Percentiles rank a stretch among this genome's conserved stretches.
phyloP scores from a whole-genome alignment of 2,888 invertebrate genomes.

The Mythimna ferrago region DNA sequence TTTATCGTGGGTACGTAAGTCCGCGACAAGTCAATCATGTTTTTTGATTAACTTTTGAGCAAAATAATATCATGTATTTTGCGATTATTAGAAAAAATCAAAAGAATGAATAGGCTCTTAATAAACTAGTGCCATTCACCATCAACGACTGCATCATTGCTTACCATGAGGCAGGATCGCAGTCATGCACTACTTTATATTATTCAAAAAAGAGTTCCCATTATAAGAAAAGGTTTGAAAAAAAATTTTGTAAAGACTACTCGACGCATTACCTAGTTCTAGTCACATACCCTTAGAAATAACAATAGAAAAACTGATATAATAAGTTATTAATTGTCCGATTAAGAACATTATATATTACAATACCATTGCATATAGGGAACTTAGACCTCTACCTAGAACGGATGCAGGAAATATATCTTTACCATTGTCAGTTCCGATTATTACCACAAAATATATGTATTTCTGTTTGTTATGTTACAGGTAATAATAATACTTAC shows the following conservation, averaged over 20 bases:
- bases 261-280: slow-evolving; percentile 23
- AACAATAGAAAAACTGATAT: slow-evolving; percentile 59
- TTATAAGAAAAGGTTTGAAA: too few species aligned
- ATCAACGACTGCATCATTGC: too few species aligned
- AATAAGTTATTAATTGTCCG: slow-evolving; percentile 51
- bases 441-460: slow-evolving; percentile 9
- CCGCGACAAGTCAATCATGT: background rate
- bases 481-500: too few species aligned
- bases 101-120: background rate
- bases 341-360: slow-evolving; percentile 43
- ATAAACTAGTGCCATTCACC: too few species aligned
- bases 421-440: slow-evolving; percentile 49
- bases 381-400: slow-evolving; percentile 6
- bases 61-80: background rate
- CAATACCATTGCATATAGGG: slow-evolving; percentile 53
- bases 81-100: background rate
- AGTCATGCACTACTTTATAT: background rate
- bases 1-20: background rate
- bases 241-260: background rate
- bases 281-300: slow-evolving; percentile 14
- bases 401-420: slow-evolving; percentile 39
- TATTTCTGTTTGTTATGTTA: background rate
- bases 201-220: too few species aligned
- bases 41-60: background rate
- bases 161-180: too few species aligned